phyloP scores from a whole-genome alignment of 2,888 invertebrate genomes.

The Clusia tigrina region DNA sequence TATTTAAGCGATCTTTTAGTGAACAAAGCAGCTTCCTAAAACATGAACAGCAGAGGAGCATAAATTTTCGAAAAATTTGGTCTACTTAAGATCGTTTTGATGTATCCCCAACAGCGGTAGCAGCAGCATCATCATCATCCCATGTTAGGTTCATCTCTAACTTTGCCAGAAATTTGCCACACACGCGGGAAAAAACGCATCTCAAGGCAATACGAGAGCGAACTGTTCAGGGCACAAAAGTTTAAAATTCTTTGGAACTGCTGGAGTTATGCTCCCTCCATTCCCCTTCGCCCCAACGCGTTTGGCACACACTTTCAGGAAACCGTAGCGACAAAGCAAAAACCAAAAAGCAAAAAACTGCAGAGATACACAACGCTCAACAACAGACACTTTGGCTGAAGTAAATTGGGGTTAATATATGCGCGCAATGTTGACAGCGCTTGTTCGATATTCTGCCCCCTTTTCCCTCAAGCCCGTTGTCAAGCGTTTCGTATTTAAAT shows the following conservation, averaged over 20 bases:
- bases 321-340: not conserved
- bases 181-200: not conserved
- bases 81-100: not conserved
- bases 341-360: not conserved
- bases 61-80: too few relatives aligned
- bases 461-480: slow-evolving; percentile 1
- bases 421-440: slow-evolving; percentile 17
- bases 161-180: slow-evolving; percentile 1
- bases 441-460: not conserved
- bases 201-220: not conserved
- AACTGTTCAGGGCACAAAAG: not conserved
- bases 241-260: slow-evolving; percentile 9
- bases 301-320: slow-evolving; percentile 4
- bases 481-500: not conserved
- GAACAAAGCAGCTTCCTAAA: too few relatives aligned
- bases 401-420: slow-evolving; percentile 21
- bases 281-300: not conserved
- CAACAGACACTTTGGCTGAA: slow-evolving; percentile 14
- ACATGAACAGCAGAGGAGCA: too few relatives aligned
- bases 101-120: not conserved
- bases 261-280: not conserved
- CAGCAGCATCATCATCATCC: too few relatives aligned
- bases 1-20: too few relatives aligned
- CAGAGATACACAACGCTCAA: not conserved
- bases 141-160: too few relatives aligned